phyloP scores from a whole-genome alignment of 2,888 invertebrate genomes.

The Synergus itoensis region DNA sequence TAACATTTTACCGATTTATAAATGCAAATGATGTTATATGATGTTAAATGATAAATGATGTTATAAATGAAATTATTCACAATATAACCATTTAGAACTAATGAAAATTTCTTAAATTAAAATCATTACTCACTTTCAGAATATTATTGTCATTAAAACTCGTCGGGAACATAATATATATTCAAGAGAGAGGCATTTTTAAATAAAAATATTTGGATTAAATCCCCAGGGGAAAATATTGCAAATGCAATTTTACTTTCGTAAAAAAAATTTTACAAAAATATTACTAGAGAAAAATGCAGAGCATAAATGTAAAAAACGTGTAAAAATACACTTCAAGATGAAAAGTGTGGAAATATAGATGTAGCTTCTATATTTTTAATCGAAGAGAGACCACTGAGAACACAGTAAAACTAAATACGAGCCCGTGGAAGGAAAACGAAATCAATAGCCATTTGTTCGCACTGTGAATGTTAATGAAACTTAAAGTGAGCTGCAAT shows the following conservation, averaged over 20 bases:
- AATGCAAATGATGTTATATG: neutral
- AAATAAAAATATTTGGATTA: no score
- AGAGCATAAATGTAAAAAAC: neutral
- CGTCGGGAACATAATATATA: no score
- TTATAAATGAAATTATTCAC: neutral
- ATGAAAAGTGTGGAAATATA: neutral
- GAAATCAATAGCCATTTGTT: constrained; percentile 37
- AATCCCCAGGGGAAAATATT: no score
- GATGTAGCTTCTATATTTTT: neutral
- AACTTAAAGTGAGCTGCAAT: constrained; percentile 28
- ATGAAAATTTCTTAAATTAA: neutral
- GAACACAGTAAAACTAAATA: neutral
- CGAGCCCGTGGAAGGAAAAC: neutral
- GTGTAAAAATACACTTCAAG: neutral
- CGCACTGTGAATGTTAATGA: constrained; percentile 27
- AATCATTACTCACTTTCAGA: no score
- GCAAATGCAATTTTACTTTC: neutral
- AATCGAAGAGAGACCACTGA: neutral
- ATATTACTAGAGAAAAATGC: neutral
- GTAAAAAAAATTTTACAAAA: neutral
- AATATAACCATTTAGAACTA: neutral
- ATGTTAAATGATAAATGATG: no score
- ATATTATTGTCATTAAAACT: no score
- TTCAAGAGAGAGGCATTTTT: neutral
- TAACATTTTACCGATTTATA: neutral